Conservation (phyloP, 2,797 vertebrate species). For the Anas capensis region DNA sequence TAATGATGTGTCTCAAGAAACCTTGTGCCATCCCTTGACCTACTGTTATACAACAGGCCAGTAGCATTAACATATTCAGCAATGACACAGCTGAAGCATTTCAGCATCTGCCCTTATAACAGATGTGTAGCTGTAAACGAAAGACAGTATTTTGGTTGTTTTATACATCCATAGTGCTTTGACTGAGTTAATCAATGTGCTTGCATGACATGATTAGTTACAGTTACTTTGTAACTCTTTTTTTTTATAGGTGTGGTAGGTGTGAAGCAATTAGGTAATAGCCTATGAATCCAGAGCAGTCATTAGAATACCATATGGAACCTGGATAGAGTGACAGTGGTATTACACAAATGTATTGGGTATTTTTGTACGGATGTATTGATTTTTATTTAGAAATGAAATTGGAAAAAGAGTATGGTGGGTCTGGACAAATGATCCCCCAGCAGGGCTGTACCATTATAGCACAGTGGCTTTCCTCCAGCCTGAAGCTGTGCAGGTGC, state of each 20-base stretch:
- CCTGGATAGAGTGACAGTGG: not conserved
- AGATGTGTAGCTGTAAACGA: accelerated
- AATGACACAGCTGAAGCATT: not conserved
- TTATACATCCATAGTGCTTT: not conserved
- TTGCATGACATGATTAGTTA: not conserved
- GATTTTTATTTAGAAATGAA: constrained; percentile 4
- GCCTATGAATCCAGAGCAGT: not conserved
- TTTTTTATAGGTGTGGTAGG: not conserved
- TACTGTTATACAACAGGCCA: not conserved
- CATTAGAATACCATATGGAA: not conserved
- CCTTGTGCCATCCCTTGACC: not conserved
- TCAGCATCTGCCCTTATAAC: not conserved
- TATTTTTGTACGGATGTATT: not conserved
- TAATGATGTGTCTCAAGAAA: not conserved
- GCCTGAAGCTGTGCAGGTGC: not conserved
- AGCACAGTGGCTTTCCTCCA: not conserved
- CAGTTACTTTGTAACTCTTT: not conserved
- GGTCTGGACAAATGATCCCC: not conserved
- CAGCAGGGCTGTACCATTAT: not conserved
- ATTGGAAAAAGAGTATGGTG: not conserved
- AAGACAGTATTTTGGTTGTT: not conserved
- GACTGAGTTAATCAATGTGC: not conserved
- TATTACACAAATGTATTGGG: not conserved
- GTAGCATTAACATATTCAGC: not conserved
- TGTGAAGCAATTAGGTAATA: not conserved